Evolutionary conservation across 2,888 invertebrate species (phyloP), one percentile per base, ranked within the genome.

Genomic region (Netelia inedita): DNA sequence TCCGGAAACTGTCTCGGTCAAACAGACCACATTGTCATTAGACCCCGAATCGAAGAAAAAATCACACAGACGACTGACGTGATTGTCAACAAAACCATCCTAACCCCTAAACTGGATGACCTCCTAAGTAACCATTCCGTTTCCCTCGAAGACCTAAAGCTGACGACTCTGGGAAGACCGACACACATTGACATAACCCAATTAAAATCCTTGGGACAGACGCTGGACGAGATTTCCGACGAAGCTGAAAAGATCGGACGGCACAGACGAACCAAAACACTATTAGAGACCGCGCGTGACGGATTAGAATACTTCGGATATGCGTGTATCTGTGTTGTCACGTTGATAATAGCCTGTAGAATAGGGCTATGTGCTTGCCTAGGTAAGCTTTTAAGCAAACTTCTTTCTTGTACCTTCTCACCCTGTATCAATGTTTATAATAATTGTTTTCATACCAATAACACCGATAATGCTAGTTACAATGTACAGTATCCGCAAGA

Each of bases 401-500:
- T n/a, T n/a, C n/a, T n/a, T n/a, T n/a, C n/a, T n/a, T n/a, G n/a
- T n/a, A n/a, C n/a, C n/a, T n/a, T n/a, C n/a, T n/a, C n/a, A n/a
- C n/a, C n/a, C n/a, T n/a, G n/a, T n/a, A n/a, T n/a, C n/a, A n/a
- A n/a, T 19, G 28, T 65, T 1, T 65, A 74, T 35, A 63, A 74
- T 9, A 65, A 73, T 46, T 74, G 74, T 53, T 74, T 74, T 23
- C 74, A 65, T 28, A 35, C 23, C 0, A 65, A 63, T 35, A 68
- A 10, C 35, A 57, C 76, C 55, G 57, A 66, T 16, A 14, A 46
- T 46, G 6, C 3, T 1, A 46, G 43, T n/a, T 66, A 66, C 66
- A 16, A 0, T 28, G 8, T 61, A 21, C 21, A 23, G 3, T 9
- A 23, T 1, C 19, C 59, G 0, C 59, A 8, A 59, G 59, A 59